A percentile compares a stretch with the other conserved stretches of the same genome.
Evolutionary conservation across 2,113 vertebrate species (phyloP).

Genomic region (Leiothrix lutea): DNA sequence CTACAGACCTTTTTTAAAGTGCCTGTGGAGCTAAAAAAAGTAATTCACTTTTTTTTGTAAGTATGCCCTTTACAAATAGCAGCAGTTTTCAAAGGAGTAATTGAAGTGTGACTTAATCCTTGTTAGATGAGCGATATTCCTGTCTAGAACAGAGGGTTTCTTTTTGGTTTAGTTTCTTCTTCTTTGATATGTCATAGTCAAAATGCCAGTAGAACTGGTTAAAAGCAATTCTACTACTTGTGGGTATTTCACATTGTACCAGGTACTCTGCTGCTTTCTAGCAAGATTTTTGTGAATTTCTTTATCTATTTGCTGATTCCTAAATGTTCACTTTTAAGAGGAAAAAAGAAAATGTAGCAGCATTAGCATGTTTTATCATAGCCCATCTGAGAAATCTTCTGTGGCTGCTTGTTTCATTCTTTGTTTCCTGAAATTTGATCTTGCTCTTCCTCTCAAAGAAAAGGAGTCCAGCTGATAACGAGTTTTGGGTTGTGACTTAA

Average conservation of each 20-base stretch:
- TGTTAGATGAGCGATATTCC: neutral
- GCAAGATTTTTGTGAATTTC: neutral
- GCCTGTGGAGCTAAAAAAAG: constrained; percentile 32
- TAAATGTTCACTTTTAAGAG: neutral
- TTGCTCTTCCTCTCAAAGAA: neutral
- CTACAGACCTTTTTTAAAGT: neutral
- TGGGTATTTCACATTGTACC: neutral
- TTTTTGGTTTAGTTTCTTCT: neutral
- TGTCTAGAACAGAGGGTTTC: neutral
- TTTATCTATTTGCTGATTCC: neutral
- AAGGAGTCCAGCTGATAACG: neutral
- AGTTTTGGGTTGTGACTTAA: neutral
- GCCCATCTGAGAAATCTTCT: neutral
- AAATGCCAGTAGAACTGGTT: neutral
- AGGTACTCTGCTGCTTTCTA: neutral
- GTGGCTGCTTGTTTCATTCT: neutral
- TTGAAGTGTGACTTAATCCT: constrained; percentile 49
- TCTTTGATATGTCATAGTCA: neutral
- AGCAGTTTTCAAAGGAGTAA: constrained; percentile 24
- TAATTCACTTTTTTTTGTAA: constrained; percentile 11
- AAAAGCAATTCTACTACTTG: neutral
- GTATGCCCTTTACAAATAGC: constrained; percentile 23
- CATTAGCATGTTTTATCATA: neutral
- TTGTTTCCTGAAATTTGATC: neutral
- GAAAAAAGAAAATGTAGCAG: neutral